Base-by-base conservation (phyloP, 2,888 invertebrate genomes). In the Ganaspis brasiliensis region DNA sequence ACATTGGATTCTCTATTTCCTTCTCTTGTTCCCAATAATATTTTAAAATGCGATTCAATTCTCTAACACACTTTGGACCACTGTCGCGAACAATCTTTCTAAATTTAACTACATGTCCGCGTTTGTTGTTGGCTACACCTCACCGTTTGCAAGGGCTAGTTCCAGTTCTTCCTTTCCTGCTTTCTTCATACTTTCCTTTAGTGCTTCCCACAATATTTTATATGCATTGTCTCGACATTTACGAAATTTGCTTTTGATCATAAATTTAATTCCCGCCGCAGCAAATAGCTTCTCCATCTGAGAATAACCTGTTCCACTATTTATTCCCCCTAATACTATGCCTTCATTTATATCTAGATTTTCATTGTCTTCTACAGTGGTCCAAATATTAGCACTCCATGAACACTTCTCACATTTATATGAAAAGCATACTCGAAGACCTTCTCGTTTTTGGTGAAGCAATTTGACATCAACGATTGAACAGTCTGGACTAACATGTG, bases 101-200 rank as follows among this genome's bases (percentile, higher is more conserved):
- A 5, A 12, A 3, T 40, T 16, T 21, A 37, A 37, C 35, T 9
- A 59, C 19, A 1, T 37, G 12, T 10, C 40, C 35, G 26, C 37
- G 1, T 24, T 16, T 57, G n/a, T 24, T 12, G 6, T 35, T 57
- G n/a, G n/a, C n/a, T n/a, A n/a, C n/a, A n/a, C n/a, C n/a, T n/a
- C 61, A 0, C 75, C 72, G 63, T 75, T 52, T n/a, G 57, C 72
- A 24, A 82, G 14, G 49, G 61, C 35, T 16, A 37, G 1, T 16
- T 10, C 1, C n/a, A 49, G 9, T 16, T 59, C 35, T 10, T 31
- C 9, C n/a, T 16, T 31, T 1, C 59, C 59, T 16, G 59, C 59
- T 16, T 59, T 16, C 16, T 35, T 35, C 59, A 59, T 59, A 2
- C 10, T 59, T 10, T 59, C 16, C 49, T 14, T 49, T n/a, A 49